phyloP scores from a whole-genome alignment of 2,113 vertebrate genomes.

The Lonchura striata region DNA sequence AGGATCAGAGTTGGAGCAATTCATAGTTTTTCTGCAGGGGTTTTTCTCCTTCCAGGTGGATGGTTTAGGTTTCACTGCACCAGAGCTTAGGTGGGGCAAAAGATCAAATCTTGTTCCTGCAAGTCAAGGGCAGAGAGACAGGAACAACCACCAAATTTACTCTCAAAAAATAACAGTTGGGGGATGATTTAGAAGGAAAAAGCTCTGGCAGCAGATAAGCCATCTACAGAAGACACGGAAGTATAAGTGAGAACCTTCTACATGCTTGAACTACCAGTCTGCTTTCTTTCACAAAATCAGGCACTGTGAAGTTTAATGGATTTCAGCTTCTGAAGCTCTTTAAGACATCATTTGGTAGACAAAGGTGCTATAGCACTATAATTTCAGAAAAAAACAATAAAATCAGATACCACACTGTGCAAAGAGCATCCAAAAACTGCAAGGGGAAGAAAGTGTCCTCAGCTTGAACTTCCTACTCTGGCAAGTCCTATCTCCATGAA shows the following conservation, averaged over 20 bases:
- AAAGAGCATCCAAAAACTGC: constrained; percentile 15
- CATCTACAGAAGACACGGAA: background rate
- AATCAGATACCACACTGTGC: background rate
- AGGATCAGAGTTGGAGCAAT: constrained; percentile 9
- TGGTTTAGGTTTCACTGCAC: constrained; percentile 25
- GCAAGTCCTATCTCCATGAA: background rate
- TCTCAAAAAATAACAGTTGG: background rate
- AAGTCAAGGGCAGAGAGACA: background rate
- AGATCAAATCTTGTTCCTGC: background rate
- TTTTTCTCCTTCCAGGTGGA: constrained; percentile 31
- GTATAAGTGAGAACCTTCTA: background rate
- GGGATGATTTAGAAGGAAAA: background rate
- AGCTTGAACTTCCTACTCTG: background rate
- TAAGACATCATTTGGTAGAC: background rate
- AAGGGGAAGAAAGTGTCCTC: constrained; percentile 37
- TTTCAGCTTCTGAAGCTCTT: background rate
- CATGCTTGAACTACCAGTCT: background rate
- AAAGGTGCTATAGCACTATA: background rate
- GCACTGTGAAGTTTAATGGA: background rate
- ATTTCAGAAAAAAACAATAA: background rate
- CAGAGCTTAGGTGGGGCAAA: background rate
- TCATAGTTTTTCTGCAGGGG: constrained; percentile 14
- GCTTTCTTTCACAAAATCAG: background rate
- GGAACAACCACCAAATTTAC: background rate
- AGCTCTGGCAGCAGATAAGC: background rate